These are phyloP conservation scores for Sphaeridia pumilis DNA, from an alignment of 2,888 invertebrate species.

Conservation along the genomic window DNA sequence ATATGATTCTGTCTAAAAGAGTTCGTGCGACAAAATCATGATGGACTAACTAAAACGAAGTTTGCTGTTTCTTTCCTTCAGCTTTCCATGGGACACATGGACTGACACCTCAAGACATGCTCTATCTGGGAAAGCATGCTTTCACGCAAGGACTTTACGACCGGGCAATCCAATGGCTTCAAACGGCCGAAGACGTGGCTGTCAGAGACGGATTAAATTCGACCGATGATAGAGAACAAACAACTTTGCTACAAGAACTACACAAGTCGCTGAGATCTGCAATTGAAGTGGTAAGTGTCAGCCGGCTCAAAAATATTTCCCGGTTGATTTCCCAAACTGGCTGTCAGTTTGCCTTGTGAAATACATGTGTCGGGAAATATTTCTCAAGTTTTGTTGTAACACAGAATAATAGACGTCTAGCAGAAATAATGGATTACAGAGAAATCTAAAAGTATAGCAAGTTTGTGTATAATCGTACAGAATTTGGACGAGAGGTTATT, in stretches of 20 bases:
- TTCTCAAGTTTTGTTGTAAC: no score
- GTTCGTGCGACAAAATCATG: no score
- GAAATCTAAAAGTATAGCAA: no score
- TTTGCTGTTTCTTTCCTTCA: no score
- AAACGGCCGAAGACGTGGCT: slow-evolving; percentile 37
- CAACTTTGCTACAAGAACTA: slow-evolving; percentile 37
- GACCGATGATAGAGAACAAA: slow-evolving; percentile 13
- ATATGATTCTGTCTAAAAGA: no score
- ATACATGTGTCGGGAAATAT: no score
- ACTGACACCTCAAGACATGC: slow-evolving; percentile 38
- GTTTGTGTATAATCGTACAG: no score
- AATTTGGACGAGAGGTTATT: no score
- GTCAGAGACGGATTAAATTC: slow-evolving; percentile 33
- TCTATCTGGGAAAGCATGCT: slow-evolving; percentile 40
- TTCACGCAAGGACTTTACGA: slow-evolving; percentile 39
- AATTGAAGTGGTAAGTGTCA: slow-evolving; percentile 37
- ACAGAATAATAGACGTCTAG: no score
- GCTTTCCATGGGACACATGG: slow-evolving; percentile 30
- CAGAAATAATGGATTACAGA: no score
- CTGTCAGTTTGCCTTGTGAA: no score
- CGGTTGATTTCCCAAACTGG: neutral
- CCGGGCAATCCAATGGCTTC: slow-evolving; percentile 39
- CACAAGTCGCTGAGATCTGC: slow-evolving; percentile 38
- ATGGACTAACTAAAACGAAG: no score
- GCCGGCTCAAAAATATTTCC: neutral